Conservation (phyloP, 2,797 vertebrate species). For the Mus caroli region DNA sequence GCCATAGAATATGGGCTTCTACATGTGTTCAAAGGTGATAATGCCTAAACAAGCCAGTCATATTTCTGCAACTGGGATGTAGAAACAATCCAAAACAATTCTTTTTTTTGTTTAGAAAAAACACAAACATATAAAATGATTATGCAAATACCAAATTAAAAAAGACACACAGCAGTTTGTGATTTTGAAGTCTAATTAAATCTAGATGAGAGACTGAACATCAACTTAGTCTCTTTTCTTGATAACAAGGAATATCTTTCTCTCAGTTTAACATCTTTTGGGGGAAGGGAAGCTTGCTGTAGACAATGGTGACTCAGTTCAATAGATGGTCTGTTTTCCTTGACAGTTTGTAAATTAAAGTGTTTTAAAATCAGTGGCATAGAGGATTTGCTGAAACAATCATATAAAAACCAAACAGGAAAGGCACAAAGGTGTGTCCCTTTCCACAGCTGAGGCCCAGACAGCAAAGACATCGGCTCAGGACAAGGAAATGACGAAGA, state of each 20-base stretch:
- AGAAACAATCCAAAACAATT: slow-evolving; percentile 13
- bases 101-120: neutral
- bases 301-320: neutral
- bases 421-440: neutral
- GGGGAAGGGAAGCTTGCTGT: neutral
- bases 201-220: slow-evolving; percentile 35
- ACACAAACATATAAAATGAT: neutral
- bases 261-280: neutral
- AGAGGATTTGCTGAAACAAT: neutral
- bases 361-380: slow-evolving; percentile 26
- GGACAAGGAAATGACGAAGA: rapidly evolving
- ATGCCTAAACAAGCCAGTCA: slow-evolving; percentile 35
- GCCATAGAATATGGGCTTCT: neutral
- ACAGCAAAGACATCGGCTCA: neutral
- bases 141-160: slow-evolving; percentile 47
- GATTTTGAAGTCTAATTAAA: slow-evolving; percentile 45
- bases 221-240: neutral
- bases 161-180: neutral
- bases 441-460: neutral
- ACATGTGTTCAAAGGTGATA: slow-evolving; percentile 34
- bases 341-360: neutral
- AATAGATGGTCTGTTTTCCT: neutral
- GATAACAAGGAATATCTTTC: neutral
- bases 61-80: slow-evolving; percentile 27
- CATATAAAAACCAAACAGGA: neutral